A percentile compares a stretch with the other conserved stretches of the same genome.
phyloP scores from a whole-genome alignment of 2,888 invertebrate genomes.

The Microplitis deprimator region DNA sequence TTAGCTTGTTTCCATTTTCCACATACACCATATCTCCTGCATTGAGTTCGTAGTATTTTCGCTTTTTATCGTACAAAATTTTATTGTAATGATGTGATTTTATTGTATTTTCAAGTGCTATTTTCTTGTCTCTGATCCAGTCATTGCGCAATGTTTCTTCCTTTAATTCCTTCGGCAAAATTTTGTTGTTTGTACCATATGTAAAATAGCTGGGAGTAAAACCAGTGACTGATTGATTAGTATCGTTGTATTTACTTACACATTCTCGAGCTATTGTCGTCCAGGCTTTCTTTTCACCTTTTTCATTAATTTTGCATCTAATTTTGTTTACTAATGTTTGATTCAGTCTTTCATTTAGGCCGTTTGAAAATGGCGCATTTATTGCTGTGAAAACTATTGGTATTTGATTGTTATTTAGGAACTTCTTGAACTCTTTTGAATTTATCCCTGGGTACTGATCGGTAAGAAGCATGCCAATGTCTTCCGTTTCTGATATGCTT shows the following conservation, averaged over 20 bases:
- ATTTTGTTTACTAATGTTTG: slow-evolving; percentile 58
- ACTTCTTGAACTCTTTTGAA: slow-evolving; percentile 53
- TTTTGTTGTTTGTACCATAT: slow-evolving; percentile 46
- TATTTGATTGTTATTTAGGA: slow-evolving; percentile 47
- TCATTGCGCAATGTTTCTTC: slow-evolving; percentile 38
- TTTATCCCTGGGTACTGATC: slow-evolving; percentile 56
- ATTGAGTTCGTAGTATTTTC: slow-evolving; percentile 51
- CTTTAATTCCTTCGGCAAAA: slow-evolving; percentile 47
- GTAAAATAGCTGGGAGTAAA: slow-evolving; percentile 53
- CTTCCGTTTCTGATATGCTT: slow-evolving; percentile 31
- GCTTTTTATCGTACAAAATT: slow-evolving; percentile 50
- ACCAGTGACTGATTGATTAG: slow-evolving; percentile 52
- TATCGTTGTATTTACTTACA: slow-evolving; percentile 53
- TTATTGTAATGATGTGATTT: slow-evolving; percentile 55
- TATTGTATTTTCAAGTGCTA: slow-evolving; percentile 51
- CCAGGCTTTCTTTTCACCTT: slow-evolving; percentile 51
- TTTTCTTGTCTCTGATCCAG: slow-evolving; percentile 49
- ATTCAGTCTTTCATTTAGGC: slow-evolving; percentile 40
- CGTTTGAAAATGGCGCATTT: slow-evolving; percentile 48
- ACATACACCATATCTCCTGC: slow-evolving; percentile 56
- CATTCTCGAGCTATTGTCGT: slow-evolving; percentile 54
- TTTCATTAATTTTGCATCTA: slow-evolving; percentile 54
- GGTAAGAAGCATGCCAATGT: slow-evolving; percentile 48
- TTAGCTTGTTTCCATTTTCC: slow-evolving; percentile 54
- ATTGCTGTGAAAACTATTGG: slow-evolving; percentile 55